Evolutionary conservation across 2,888 invertebrate species (phyloP), one percentile per base, ranked within the genome.

Genomic region (Diarsia dahlii): DNA sequence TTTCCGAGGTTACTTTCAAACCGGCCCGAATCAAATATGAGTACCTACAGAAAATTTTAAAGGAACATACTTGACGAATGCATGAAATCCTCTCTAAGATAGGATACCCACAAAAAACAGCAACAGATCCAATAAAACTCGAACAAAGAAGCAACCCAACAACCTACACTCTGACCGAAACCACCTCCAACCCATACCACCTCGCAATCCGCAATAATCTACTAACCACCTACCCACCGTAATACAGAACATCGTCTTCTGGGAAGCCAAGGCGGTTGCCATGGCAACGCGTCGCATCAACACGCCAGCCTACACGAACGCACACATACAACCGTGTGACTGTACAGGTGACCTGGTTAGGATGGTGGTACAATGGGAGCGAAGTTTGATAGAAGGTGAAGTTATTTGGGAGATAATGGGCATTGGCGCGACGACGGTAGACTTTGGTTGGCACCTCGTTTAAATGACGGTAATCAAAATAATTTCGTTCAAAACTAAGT

Each of bases 281-380:
- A 95, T 95, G 93, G 90, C 92, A 91, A 96, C 96, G 92, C 93
- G 96, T 87, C 96, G 96, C 96, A 96, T 96, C 95, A 96, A 96
- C 96, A 96, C 91, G 84, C 82, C 89, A 78, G 82, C 87, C 88
- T 87, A 86, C 85, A 87, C 78, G 71, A 79, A 72, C 86, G 82
- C 90, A 88, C 88, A 88, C 87, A 78, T 81, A 84, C 88, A 89
- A 87, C 46, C 88, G 93, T 95, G 95, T 93, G 95, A 95, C 92
- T 92, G 92, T 93, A 90, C 95, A 95, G 95, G 95, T 96, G 95
- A 95, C 93, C 93, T 89, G 83, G 56, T 81, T 79, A 87, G 80
- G 92, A 2, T 77, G 66, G 84, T 69, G 88, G 78, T 69, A 87
- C 89, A 94, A 81, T 80, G 82, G 70, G 77, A 2, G 1, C 0